Base-by-base conservation (phyloP, 2,797 vertebrate genomes). In the Melopsittacus undulatus region DNA sequence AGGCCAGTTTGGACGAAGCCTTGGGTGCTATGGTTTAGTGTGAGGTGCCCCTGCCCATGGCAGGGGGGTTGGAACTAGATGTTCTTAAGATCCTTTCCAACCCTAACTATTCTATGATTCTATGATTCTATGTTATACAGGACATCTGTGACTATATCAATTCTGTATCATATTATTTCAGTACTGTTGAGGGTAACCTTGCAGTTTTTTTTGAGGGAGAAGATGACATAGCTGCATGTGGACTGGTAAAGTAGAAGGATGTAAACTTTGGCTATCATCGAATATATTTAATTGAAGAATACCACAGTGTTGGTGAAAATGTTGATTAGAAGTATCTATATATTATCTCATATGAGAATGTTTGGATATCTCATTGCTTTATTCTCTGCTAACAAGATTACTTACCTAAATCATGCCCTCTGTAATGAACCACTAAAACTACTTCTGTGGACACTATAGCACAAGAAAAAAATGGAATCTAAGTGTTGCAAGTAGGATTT, bases 221-320 rank as follows among this genome's bases (percentile, higher is more conserved):
- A 57, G 11, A 26, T 52, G 18, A 21, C 8, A 7, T 20, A 61
- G 5, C 5, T 64, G 11, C 11, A 22, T 0, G 1, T 3, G 3
- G 9, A 49, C 11, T 30, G 11, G 7, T 42, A 30, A 76, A 80
- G 7, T 19, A 36, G 11, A 48, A 45, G 18, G 7, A 10, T 45
- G 29, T 17, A 61, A 76, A 13, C 11, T 62, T 81, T 63, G 32
- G 4, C 8, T 54, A 9, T 59, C 2, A 29, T 38, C 42, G 38
- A 63, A 36, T 79, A 48, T 30, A 72, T 52, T 52, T 29, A 2
- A 24, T 36, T 68, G 29, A 75, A 75, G n/a, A 78, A 62, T 66
- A 48, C 51, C 26, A 61, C 8, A 36, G 17, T 46, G 27, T 17
- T 67, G 14, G 17, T 61, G 42, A 62, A 78, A 78, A 67, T 19